phyloP scores from a whole-genome alignment of 2,113 vertebrate genomes.

The Rhinolophus sinicus region DNA sequence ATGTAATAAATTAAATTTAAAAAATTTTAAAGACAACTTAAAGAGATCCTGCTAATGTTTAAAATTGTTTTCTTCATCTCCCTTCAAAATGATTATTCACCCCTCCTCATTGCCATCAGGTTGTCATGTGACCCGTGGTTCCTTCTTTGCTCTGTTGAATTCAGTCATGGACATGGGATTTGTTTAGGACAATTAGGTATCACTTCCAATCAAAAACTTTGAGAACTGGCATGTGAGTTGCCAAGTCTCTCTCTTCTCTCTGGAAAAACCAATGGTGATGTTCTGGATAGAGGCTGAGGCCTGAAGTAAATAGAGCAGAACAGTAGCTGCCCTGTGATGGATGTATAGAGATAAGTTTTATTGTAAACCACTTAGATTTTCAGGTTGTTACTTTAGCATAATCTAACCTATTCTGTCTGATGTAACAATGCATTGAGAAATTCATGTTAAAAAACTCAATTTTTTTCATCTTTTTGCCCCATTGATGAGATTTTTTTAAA shows the following conservation, averaged over 20 bases:
- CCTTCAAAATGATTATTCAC: neutral
- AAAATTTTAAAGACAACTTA: neutral
- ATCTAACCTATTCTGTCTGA: neutral
- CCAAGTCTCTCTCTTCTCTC: neutral
- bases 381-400: neutral
- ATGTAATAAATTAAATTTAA: too few relatives aligned
- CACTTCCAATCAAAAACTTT: neutral
- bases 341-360: neutral
- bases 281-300: neutral
- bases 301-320: neutral
- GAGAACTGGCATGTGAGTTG: neutral
- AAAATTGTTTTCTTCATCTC: neutral
- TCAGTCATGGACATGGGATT: neutral
- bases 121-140: neutral
- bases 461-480: slow-evolving; percentile 21
- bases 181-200: neutral
- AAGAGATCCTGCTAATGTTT: neutral
- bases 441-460: neutral
- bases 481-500: slow-evolving; percentile 46
- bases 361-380: slow-evolving; percentile 8
- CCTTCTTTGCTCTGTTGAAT: neutral
- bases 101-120: rapidly evolving
- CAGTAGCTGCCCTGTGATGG: neutral
- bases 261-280: neutral
- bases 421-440: neutral